Base-by-base conservation (phyloP, 2,797 vertebrate species). In the Dicrostonyx torquatus region DNA sequence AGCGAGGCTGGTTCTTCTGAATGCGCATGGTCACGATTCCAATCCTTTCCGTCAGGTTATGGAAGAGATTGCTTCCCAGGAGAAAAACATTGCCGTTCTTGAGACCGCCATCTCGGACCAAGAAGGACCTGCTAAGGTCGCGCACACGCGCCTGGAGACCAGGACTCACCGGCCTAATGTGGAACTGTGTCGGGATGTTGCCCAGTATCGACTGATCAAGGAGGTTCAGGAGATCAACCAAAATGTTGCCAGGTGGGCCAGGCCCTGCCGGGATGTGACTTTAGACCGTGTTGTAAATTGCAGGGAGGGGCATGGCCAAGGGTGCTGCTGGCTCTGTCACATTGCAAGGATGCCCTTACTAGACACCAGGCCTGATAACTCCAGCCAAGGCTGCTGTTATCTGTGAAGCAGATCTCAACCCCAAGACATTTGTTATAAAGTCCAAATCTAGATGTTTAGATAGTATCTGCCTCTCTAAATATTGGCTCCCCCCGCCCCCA, bases 101-200 rank as follows among this genome's bases (percentile, higher is more conserved):
- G 97, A 97, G 72, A 98, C 98, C 96, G 98, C 99, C 94, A 98
- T 99, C 0, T 66, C 91, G 0, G 98, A 99, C 84, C 99, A 99
- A 55, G 98, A 99, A 94, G 98, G 97, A 7, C 98, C 98, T 0
- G 97, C 98, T 94, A 98, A 98, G 94, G 96, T 99, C 97, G 99
- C 99, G 72, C 98, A 99, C 92, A 98, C 98, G 0, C 98, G 99
- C 40, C 91, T 99, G 96, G 98, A 98, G 40, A 93, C 98, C 22
- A 99, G 99, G 79, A 98, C 93, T 0, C 98, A 96, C 87, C 98
- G 99, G 60, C 99, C 99, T 5, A 98, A 98, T 0, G 98, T 98
- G 90, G 99, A 99, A 98, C 98, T 98, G 9, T 99, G 99, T 95
- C 98, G 98, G 0, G 99, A 99, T 62, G 83, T 91, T 0, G 98